Base-by-base conservation (phyloP, 2,888 invertebrate species). In the Macropis europaea region DNA sequence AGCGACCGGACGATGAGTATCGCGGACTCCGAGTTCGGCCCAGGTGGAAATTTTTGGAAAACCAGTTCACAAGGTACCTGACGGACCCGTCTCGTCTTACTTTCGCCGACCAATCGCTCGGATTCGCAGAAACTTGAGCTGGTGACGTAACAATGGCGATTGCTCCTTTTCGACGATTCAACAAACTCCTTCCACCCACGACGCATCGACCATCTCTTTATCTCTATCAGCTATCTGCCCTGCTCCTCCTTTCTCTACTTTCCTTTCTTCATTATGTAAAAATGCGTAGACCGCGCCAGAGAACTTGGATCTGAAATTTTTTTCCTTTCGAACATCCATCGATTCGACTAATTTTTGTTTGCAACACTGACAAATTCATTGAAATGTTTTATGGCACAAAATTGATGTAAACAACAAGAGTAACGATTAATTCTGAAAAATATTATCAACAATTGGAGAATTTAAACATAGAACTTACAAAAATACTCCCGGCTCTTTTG, bases 111-210 rank as follows among this genome's bases (percentile, higher is more conserved):
- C 62, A 53, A 67, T 74, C 71, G 69, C 67, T 62, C 76, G 73
- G 73, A 82, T 84, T 87, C 83, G 82, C 86, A 84, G 87, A 86
- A 88, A 87, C 77, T 84, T 77, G 83, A 88, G 80, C 78, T 79
- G 53, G 76, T 88, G 88, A 88, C 84, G 88, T 77, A 88, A 88
- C 88, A 88, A 88, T 88, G 83, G 77, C 82, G 79, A 82, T 79
- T 84, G 84, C 85, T 84, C 85, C 79, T 82, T 83, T 80, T 79
- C 64, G 68, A 43, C 24, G 62, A 67, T 56, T 52, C 61, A 71
- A 74, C 71, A 74, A 81, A 86, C 83, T 87, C 84, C 85, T 87
- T 87, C 84, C 86, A 80, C 85, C 84, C 80, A 86, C 87, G 84
- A 85, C 83, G 76, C 74, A 73, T n/a, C 74, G 53, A 59, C 30